These are phyloP conservation scores for Adelognathus sp. DNA, from an alignment of 2,888 invertebrate species.

Conservation along the genomic window DNA sequence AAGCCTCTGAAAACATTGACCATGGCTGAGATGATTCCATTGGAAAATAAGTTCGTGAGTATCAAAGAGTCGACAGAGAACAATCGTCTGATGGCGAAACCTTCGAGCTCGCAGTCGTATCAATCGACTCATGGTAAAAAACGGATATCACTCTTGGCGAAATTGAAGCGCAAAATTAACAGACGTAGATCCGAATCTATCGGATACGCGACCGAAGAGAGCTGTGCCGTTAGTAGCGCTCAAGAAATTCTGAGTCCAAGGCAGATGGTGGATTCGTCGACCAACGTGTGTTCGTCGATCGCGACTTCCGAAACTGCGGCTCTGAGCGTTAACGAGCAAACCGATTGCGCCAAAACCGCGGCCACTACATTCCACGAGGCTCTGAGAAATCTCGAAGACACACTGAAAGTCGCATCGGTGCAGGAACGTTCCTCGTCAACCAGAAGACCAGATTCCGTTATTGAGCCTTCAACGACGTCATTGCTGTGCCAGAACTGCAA, in stretches of 20 bases:
- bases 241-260: slow-evolving; percentile 58
- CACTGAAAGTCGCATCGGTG: slow-evolving; percentile 15
- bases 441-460: not conserved
- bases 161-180: slow-evolving; percentile 41
- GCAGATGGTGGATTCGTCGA: slow-evolving; percentile 54
- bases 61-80: not conserved
- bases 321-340: not conserved
- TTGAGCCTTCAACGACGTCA: slow-evolving; percentile 10
- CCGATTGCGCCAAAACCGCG: not conserved
- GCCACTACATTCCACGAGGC: slow-evolving; percentile 50
- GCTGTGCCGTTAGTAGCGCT: slow-evolving; percentile 35
- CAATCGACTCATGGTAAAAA: slow-evolving; percentile 5
- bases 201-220: not conserved
- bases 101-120: not conserved
- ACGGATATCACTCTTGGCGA: slow-evolving; percentile 23
- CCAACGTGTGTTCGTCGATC: slow-evolving; percentile 52
- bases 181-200: slow-evolving; percentile 9
- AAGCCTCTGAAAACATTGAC: slow-evolving; percentile 27
- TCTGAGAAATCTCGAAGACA: slow-evolving; percentile 56
- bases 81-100: not conserved
- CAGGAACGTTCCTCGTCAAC: not conserved
- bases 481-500: slow-evolving; percentile 54
- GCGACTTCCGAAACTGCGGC: slow-evolving; percentile 24
- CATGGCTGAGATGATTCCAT: not conserved
- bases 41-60: not conserved